These are phyloP conservation scores for Chymomyza fuscimana DNA, from an alignment of 2,888 invertebrate genomes.

Conservation along the genomic window DNA sequence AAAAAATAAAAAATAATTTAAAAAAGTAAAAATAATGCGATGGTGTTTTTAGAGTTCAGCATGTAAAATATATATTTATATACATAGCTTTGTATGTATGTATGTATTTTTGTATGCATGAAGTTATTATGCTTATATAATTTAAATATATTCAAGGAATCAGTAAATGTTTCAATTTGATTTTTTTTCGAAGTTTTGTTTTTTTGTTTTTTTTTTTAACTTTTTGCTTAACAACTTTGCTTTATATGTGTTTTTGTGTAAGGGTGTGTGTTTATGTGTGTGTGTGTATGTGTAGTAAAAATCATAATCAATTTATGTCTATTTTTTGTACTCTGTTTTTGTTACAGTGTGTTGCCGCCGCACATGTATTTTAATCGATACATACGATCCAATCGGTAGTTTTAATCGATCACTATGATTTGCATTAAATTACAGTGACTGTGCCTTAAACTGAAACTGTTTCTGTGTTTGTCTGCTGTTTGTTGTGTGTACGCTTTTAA, in stretches of 20 bases:
- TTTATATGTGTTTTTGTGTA: slow-evolving; percentile 28
- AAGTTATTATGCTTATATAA: slow-evolving; percentile 9
- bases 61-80: slow-evolving; percentile 28
- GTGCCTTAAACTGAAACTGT: not conserved
- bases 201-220: slow-evolving; percentile 21
- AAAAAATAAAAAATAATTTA: slow-evolving; percentile 65
- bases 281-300: slow-evolving; percentile 35
- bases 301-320: slow-evolving; percentile 43
- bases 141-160: slow-evolving; percentile 17
- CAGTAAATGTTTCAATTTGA: slow-evolving; percentile 12
- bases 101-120: not conserved
- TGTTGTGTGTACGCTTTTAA: slow-evolving; percentile 3
- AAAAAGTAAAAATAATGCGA: slow-evolving; percentile 69
- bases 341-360: not conserved
- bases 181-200: slow-evolving; percentile 16
- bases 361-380: slow-evolving; percentile 1
- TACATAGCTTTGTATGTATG: slow-evolving; percentile 5
- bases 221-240: slow-evolving; percentile 13
- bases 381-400: no score
- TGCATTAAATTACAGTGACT: slow-evolving; percentile 29
- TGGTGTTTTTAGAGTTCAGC: slow-evolving; percentile 72
- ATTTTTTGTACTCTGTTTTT: slow-evolving; percentile 37
- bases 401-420: not conserved
- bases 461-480: not conserved
- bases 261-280: slow-evolving; percentile 31